Percentiles rank a stretch among this genome's conserved stretches.
phyloP scores from a whole-genome alignment of 2,113 vertebrate genomes.

The Coracopsis vasa region DNA sequence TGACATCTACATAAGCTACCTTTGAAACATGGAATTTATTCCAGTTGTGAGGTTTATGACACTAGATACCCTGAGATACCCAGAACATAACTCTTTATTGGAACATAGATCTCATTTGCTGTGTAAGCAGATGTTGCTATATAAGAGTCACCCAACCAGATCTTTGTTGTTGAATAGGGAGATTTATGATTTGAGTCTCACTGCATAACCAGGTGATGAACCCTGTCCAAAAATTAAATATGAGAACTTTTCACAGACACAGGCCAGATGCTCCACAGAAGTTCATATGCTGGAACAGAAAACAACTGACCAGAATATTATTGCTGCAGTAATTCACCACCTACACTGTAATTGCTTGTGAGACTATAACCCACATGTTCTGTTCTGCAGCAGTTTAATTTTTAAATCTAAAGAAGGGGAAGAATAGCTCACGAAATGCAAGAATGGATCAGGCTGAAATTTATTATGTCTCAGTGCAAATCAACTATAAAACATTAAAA shows the following conservation, averaged over 20 bases:
- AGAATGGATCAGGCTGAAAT: neutral
- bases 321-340: constrained; percentile 5
- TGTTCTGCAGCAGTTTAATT: neutral
- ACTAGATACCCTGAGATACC: neutral
- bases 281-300: neutral
- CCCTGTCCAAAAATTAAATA: constrained; percentile 23
- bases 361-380: neutral
- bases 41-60: neutral
- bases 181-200: constrained; percentile 30
- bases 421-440: neutral
- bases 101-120: constrained; percentile 10
- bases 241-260: neutral
- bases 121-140: constrained; percentile 37
- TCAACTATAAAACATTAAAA: neutral
- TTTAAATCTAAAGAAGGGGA: neutral
- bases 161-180: constrained; percentile 25
- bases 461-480: neutral
- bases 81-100: neutral
- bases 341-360: neutral
- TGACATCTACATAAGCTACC: neutral
- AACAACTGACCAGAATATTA: neutral
- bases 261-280: neutral
- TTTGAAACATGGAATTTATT: neutral
- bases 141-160: neutral
- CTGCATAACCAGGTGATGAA: constrained; percentile 11